Conservation (phyloP, 37 sponge, comb jelly and placozoan genomes). For the Chondrosia reniformis region DNA sequence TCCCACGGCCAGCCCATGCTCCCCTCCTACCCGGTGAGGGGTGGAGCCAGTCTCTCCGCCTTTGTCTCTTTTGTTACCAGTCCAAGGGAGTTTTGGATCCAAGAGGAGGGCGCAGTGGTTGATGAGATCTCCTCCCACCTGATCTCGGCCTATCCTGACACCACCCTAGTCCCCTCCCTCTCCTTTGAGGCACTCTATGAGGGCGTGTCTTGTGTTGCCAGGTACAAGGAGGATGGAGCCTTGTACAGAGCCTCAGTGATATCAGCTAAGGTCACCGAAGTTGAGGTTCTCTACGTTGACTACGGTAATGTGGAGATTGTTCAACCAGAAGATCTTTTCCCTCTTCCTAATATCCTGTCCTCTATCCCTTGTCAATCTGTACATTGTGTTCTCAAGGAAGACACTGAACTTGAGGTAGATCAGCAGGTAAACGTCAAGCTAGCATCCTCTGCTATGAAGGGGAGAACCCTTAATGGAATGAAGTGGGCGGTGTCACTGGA, state of each 20-base stretch:
- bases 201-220: constrained; percentile 50
- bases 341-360: constrained; percentile 19
- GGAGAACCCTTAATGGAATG: neutral
- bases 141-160: neutral
- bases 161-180: constrained; percentile 9
- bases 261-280: neutral
- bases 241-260: constrained; percentile 53
- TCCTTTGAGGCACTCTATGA: neutral
- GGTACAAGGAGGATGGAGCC: constrained; percentile 29
- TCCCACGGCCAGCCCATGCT: constrained; percentile 6
- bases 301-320: constrained; percentile 60
- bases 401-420: neutral
- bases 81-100: constrained; percentile 58
- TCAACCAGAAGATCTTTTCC: neutral
- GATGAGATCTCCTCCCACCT: constrained; percentile 15
- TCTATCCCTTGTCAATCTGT: constrained; percentile 35
- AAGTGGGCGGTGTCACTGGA: neutral
- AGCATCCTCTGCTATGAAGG: neutral
- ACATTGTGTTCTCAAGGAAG: constrained; percentile 20
- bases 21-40: neutral
- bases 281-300: constrained; percentile 62
- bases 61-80: constrained; percentile 28
- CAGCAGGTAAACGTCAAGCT: neutral
- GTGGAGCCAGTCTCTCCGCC: constrained; percentile 4
- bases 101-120: constrained; percentile 1